phyloP scores from a whole-genome alignment of 2,888 invertebrate genomes.

The Doris montereyensis region DNA sequence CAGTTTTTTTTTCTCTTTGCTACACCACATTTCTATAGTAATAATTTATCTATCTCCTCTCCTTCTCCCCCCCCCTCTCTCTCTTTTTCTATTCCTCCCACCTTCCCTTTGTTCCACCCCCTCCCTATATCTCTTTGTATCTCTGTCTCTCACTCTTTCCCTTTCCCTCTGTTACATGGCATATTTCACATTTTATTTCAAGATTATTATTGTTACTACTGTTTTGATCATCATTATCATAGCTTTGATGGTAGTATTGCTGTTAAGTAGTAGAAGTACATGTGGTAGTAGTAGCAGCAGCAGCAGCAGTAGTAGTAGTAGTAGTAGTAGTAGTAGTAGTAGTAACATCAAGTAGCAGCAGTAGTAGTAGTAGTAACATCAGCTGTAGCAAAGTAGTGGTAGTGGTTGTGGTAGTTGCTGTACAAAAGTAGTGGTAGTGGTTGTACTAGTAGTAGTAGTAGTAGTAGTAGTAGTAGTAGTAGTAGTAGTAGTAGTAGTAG shows the following conservation, averaged over 20 bases:
- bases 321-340: too few species aligned
- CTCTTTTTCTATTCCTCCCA: neutral
- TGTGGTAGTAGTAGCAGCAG: too few species aligned
- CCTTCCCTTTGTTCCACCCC: neutral
- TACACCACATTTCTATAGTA: too few species aligned
- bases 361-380: neutral
- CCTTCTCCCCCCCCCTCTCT: neutral
- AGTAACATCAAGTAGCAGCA: too few species aligned
- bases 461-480: constrained; percentile 14
- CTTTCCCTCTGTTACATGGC: neutral
- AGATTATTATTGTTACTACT: too few species aligned
- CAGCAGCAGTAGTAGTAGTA: too few species aligned
- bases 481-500: constrained; percentile 20
- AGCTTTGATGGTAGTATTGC: too few species aligned
- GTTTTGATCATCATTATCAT: too few species aligned
- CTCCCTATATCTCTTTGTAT: constrained; percentile 9
- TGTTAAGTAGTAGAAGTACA: too few species aligned
- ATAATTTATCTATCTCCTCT: too few species aligned
- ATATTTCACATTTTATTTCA: too few species aligned
- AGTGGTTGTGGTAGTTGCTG: neutral
- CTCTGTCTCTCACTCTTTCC: neutral
- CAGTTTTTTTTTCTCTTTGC: too few species aligned
- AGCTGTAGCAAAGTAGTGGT: neutral
- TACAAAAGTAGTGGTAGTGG: constrained; percentile 1
- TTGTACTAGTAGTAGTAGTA: constrained; percentile 13